These are phyloP conservation scores for Okamejei kenojei DNA, from an alignment of 2,797 vertebrate species.

Conservation along the genomic window DNA sequence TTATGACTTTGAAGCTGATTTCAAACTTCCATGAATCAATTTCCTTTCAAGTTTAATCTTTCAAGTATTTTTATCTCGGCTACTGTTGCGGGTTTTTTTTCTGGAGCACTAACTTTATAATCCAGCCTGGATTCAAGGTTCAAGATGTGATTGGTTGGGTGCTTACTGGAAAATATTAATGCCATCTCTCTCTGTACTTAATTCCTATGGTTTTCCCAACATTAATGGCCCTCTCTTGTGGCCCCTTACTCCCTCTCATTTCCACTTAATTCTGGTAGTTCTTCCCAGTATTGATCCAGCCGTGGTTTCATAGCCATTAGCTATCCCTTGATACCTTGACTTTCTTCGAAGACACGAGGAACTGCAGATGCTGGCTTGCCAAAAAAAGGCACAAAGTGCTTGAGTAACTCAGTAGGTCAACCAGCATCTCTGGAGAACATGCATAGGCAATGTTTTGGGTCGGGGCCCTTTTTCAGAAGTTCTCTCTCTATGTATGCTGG, in stretches of 20 bases:
- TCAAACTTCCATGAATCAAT: background rate
- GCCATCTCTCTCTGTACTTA: background rate
- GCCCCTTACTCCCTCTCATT: background rate
- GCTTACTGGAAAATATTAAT: background rate
- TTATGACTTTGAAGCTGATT: constrained; percentile 15
- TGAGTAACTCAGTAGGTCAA: no score
- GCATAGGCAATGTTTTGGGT: no score
- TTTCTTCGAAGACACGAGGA: no score
- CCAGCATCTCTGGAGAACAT: no score
- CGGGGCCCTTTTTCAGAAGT: no score
- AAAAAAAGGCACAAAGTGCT: no score
- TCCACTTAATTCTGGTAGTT: background rate
- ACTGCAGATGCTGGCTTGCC: no score
- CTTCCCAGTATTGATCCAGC: background rate
- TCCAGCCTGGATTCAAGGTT: background rate
- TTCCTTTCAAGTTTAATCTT: background rate
- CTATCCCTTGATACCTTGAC: background rate
- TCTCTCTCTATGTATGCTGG: no score
- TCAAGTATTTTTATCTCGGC: background rate
- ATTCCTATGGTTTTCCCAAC: background rate
- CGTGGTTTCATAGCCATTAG: background rate
- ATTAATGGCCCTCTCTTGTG: background rate
- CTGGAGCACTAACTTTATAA: background rate
- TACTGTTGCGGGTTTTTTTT: background rate
- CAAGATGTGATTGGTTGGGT: background rate